A percentile compares a stretch with the other conserved stretches of the same genome.
These are phyloP conservation scores for Drosophila setifemur DNA, from an alignment of 1,140 invertebrate genomes.

Conservation along the genomic window DNA sequence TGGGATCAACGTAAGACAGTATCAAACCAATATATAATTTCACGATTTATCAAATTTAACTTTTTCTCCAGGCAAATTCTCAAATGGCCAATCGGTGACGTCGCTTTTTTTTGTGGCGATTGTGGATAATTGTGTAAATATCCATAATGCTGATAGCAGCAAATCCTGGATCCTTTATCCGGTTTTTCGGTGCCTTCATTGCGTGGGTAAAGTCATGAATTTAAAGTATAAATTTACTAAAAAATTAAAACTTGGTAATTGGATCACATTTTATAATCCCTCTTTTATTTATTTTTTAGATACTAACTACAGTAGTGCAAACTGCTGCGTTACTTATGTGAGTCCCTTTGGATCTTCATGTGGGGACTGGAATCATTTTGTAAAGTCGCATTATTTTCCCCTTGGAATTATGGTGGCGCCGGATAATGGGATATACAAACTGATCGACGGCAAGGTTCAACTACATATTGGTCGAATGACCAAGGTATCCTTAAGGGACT, in stretches of 20 bases:
- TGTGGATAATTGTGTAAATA: not conserved
- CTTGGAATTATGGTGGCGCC: slow-evolving; percentile 11
- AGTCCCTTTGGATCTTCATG: not conserved
- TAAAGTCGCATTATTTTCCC: not conserved
- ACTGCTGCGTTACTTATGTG: slow-evolving; percentile 16
- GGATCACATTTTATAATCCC: no score
- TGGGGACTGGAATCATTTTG: not conserved
- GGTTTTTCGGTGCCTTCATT: slow-evolving; percentile 14
- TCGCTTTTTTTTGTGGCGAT: slow-evolving; percentile 19
- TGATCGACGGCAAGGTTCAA: slow-evolving; percentile 14
- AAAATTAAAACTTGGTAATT: no score
- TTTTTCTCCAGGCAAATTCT: not conserved
- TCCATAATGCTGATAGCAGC: not conserved
- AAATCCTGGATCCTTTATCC: slow-evolving; percentile 4
- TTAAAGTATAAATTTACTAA: no score
- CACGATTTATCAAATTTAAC: not conserved
- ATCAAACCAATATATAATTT: not conserved
- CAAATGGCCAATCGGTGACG: slow-evolving; percentile 6
- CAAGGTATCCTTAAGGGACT: no score
- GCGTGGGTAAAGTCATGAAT: slow-evolving; percentile 21
- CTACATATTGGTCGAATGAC: no score
- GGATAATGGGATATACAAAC: slow-evolving; percentile 6
- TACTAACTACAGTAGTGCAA: not conserved
- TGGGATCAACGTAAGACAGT: not conserved
- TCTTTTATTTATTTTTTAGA: no score